Evolutionary conservation across 2,797 vertebrate genomes (phyloP), one percentile per base, ranked within the genome.

Genomic region (Scyliorhinus canicula): DNA sequence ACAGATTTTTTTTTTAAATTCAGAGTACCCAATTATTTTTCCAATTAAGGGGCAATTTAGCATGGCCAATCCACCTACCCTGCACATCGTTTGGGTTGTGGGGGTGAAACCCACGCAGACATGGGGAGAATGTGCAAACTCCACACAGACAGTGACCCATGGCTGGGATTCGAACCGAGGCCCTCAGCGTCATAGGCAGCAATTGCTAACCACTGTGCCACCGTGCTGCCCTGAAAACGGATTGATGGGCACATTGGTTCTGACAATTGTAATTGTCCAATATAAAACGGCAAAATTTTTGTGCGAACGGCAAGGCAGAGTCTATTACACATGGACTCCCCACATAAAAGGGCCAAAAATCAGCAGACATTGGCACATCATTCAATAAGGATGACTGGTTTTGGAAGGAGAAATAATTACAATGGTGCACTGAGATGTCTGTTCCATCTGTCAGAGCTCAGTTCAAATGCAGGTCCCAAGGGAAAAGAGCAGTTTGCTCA

Each of bases 391-490:
- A 88, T 35, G 44, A n/a, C 55, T 40, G 31, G 35, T 21, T 7
- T 90, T 55, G 16, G 35, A 90, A 90, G 6, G 55, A 40, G 86
- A 60, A 40, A 90, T 90, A 40, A 90, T 90, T 60, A n/a, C 1
- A 88, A 0, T 40, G 19, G 57, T n/a, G 86, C 86, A n/a, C 0
- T 60, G 86, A 60, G 55, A 63, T 55, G 19, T 60, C 86, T 16
- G 35, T 63, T 90, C 55, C 86, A 90, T 90, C 86, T 90, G 86
- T n/a, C 86, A 90, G 55, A 16, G 8, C 85, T 90, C 35, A 63
- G 60, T 90, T 90, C 86, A 90, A 63, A 60, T 60, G 35, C 55
- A 90, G 55, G 19, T 60, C 55, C 21, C 5, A 35, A 60, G 31
- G 52, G 26, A 63, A 60, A 21, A 90, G 35, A 60, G 55, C 35